These are phyloP conservation scores for Berghia stephanieae DNA, from an alignment of 1,140 invertebrate species.

Conservation along the genomic window DNA sequence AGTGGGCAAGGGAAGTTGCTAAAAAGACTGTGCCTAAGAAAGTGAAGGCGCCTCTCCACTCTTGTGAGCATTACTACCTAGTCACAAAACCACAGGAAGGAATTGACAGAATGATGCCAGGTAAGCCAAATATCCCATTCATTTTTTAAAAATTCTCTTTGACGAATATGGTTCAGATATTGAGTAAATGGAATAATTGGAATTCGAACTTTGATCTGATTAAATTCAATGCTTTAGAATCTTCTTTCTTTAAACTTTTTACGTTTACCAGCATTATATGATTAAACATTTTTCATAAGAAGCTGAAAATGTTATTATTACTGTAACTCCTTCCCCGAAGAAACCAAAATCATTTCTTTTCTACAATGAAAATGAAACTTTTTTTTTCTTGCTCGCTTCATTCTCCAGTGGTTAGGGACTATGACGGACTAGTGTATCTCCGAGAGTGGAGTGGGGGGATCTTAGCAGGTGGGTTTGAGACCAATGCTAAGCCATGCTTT, in stretches of 20 bases:
- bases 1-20: constrained; percentile 81
- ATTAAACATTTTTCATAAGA: neutral
- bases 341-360: neutral
- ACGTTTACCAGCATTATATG: neutral
- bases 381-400: constrained; percentile 1
- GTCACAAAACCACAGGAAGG: constrained; percentile 80
- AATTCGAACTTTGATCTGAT: no score
- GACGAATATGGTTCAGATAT: no score
- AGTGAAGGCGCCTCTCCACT: constrained; percentile 90
- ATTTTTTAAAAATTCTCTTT: no score
- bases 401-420: constrained; percentile 82
- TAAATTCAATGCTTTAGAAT: no score
- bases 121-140: no score
- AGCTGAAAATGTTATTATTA: neutral
- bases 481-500: constrained; percentile 86
- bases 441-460: constrained; percentile 77
- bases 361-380: no score
- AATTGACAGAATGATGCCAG: constrained; percentile 67
- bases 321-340: neutral
- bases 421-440: constrained; percentile 88
- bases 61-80: constrained; percentile 92
- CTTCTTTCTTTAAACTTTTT: no score
- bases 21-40: constrained; percentile 79
- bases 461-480: constrained; percentile 86
- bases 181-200: no score